phyloP scores from a whole-genome alignment of 2,888 invertebrate genomes.

The Acleris laterana region DNA sequence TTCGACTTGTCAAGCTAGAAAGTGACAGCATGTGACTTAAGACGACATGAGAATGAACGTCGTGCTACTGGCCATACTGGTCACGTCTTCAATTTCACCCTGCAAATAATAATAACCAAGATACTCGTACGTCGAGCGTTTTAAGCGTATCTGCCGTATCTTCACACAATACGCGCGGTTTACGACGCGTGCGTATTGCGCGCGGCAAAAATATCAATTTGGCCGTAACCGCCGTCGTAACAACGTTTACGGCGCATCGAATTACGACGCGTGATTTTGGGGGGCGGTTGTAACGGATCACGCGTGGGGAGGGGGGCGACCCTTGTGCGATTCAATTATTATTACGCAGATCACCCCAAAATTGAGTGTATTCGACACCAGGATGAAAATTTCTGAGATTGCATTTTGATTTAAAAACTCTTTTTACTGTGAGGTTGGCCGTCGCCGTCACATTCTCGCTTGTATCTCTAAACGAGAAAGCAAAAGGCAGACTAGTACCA shows the following conservation, averaged over 20 bases:
- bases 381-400: too few relatives aligned
- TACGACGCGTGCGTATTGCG: conserved; percentile 13
- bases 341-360: neutral
- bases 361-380: neutral
- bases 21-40: too few relatives aligned
- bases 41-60: too few relatives aligned
- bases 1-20: too few relatives aligned
- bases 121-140: neutral
- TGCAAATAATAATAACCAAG: too few relatives aligned
- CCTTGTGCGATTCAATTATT: conserved; percentile 5
- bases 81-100: too few relatives aligned
- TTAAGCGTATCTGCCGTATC: conserved; percentile 5
- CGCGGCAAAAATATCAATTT: conserved; percentile 35
- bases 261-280: conserved; percentile 29
- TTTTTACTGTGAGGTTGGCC: too few relatives aligned
- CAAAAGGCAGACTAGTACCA: too few relatives aligned
- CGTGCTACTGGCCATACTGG: too few relatives aligned
- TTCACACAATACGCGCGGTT: conserved; percentile 8
- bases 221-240: conserved; percentile 21
- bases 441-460: too few relatives aligned
- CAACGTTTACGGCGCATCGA: conserved; percentile 28
- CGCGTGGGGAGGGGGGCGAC: neutral
- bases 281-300: neutral
- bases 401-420: too few relatives aligned
- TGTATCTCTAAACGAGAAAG: too few relatives aligned